Base-by-base conservation (phyloP, 2,113 vertebrate genomes). In the Seriola rivoliana region DNA sequence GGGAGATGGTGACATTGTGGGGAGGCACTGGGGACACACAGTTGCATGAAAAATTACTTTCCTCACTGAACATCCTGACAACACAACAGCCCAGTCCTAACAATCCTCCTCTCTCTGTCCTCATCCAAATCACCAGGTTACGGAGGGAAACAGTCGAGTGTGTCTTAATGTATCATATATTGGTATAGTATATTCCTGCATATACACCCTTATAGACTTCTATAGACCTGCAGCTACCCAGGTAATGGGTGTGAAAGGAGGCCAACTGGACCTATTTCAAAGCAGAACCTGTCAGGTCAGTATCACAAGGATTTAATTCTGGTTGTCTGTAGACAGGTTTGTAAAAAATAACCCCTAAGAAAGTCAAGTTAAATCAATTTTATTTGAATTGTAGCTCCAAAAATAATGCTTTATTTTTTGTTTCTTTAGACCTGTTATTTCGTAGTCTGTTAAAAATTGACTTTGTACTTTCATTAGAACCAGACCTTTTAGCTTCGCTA, bases 41-140 rank as follows among this genome's bases (percentile, higher is more conserved):
- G 32, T 1, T 48, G n/a, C 38, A 42, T 75, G 55, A 59, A 60
- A 71, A 71, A 62, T n/a, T 4, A 57, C 23, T 74, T 77, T 32
- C 42, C 63, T 81, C 80, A 62, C 34, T 64, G 23, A 77, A 21
- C 36, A 69, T 50, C 54, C 64, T 58, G 63, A 60, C n/a, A 68
- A 40, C 46, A 62, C 46, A 36, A 63, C 63, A 29, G 16, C 13
- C 38, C 34, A 67, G 58, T 54, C 40, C 65, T 40, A 71, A 16
- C 8, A 48, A 32, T 34, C 54, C 64, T 42, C 36, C 29, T 54
- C 34, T 55, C 17, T 21, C 52, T 25, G 64, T 74, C 48, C n/a
- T 44, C 59, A 60, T 71, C 21, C 44, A 66, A 34, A 64, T 36
- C 25, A 19, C 25, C 32, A 19, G 32, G n/a, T 32, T 29, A 58